Evolutionary conservation across 1,140 invertebrate species (phyloP).

Genomic region (Cyclargus thomasi): DNA sequence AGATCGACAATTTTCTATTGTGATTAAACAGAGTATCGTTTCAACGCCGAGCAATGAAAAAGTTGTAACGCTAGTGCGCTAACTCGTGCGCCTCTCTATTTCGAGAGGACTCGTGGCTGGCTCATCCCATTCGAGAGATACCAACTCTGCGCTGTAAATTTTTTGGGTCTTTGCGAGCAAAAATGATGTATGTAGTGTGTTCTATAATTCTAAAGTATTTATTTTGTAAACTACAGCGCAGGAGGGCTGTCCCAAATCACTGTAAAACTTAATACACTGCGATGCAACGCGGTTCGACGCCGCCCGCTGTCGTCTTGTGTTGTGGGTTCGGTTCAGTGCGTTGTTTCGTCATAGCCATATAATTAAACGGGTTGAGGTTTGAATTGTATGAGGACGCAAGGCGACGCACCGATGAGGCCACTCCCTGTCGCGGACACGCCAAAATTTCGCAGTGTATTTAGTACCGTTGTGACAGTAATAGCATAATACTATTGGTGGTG

Average conservation of each 20-base stretch:
- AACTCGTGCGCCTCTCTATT: not conserved
- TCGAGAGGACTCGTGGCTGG: not conserved
- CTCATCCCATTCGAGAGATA: conserved; percentile 6
- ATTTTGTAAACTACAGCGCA: conserved; percentile 33
- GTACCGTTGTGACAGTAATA: conserved; percentile 48
- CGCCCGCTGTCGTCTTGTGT: too few species aligned
- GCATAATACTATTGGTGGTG: conserved; percentile 46
- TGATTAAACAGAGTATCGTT: not conserved
- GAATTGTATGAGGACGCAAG: too few species aligned
- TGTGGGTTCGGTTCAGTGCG: too few species aligned
- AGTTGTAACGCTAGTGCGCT: not conserved
- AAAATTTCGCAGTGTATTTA: conserved; percentile 33
- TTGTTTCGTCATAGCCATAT: too few species aligned
- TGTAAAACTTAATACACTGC: conserved; percentile 37
- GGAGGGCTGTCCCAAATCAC: conserved; percentile 29
- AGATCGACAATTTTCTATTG: not conserved
- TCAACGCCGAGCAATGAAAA: not conserved
- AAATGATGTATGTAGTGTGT: conserved; percentile 14
- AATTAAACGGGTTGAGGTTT: too few species aligned
- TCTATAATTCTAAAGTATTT: conserved; percentile 15
- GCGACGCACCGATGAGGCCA: too few species aligned
- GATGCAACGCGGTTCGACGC: conserved; percentile 11
- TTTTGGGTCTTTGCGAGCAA: conserved; percentile 8
- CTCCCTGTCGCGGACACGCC: not conserved
- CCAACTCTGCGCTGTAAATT: conserved; percentile 31